These are phyloP conservation scores for Pammene fasciana DNA, from an alignment of 2,888 invertebrate species.

Conservation along the genomic window DNA sequence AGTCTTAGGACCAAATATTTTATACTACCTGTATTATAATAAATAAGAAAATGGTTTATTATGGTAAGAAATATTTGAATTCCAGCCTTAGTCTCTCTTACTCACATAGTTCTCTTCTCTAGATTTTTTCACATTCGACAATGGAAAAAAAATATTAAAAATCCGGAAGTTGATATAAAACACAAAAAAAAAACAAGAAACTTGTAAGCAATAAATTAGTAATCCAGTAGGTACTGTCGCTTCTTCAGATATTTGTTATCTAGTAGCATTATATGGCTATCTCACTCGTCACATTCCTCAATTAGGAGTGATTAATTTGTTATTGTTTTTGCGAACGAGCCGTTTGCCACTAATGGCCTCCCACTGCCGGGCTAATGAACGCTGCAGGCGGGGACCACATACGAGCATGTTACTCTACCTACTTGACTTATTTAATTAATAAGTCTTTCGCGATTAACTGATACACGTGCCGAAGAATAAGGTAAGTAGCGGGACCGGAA, in stretches of 20 bases:
- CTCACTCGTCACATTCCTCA: conserved; percentile 44
- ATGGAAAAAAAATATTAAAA: background rate
- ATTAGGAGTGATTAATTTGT: conserved; percentile 60
- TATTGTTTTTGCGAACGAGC: conserved; percentile 64
- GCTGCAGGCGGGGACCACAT: conserved; percentile 59
- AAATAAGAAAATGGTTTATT: too few species aligned
- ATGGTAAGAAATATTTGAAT: too few species aligned
- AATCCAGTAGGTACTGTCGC: background rate
- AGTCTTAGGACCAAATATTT: too few species aligned
- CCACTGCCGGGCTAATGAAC: conserved; percentile 57
- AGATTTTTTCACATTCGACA: background rate
- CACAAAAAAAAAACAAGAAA: background rate
- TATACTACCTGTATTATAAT: too few species aligned
- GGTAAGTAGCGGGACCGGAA: background rate
- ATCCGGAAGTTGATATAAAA: background rate
- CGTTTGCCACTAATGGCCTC: conserved; percentile 63
- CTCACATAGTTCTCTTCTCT: background rate
- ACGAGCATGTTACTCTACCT: conserved; percentile 40
- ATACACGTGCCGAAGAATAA: conserved; percentile 2
- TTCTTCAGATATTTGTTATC: conserved; percentile 10
- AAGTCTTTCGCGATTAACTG: background rate
- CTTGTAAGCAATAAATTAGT: too few species aligned
- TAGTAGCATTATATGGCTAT: conserved; percentile 12
- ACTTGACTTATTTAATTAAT: conserved; percentile 37
- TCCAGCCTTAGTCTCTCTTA: too few species aligned